Conservation (phyloP, 2,888 invertebrate species). For the Chaetogeoica ovagalla region DNA sequence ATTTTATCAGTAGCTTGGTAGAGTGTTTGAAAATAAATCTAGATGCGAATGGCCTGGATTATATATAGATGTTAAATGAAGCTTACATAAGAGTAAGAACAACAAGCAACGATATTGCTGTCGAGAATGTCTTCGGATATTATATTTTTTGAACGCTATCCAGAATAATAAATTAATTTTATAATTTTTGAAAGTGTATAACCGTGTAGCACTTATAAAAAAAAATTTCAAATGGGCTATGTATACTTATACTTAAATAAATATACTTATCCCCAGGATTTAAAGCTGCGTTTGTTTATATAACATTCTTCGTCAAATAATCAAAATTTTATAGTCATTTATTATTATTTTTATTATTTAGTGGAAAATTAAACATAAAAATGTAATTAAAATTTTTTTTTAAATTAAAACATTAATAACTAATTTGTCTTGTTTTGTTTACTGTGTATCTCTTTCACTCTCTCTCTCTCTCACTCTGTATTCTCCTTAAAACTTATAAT, state of each 20-base stretch:
- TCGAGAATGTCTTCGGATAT: background rate
- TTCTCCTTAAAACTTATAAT: too few relatives aligned
- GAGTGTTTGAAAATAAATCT: background rate
- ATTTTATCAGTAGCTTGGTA: background rate
- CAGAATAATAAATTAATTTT: slow-evolving; percentile 2
- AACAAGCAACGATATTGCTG: background rate
- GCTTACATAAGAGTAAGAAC: background rate
- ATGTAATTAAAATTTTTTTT: too few relatives aligned
- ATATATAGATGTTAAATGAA: background rate
- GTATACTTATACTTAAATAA: background rate
- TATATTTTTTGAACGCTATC: slow-evolving; percentile 8
- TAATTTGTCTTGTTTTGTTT: too few relatives aligned
- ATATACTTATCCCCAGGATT: background rate
- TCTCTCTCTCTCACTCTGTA: too few relatives aligned
- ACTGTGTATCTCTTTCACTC: too few relatives aligned
- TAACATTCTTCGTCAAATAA: background rate
- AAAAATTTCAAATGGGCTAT: background rate
- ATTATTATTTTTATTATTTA: too few relatives aligned
- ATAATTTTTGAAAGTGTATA: background rate
- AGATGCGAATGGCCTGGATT: background rate
- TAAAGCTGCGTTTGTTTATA: background rate
- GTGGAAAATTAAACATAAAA: too few relatives aligned
- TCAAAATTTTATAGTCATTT: too few relatives aligned
- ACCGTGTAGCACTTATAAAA: background rate
- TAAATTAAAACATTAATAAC: too few relatives aligned